Evolutionary conservation across 2,888 invertebrate species (phyloP).

Genomic region (Conchocele bisecta): DNA sequence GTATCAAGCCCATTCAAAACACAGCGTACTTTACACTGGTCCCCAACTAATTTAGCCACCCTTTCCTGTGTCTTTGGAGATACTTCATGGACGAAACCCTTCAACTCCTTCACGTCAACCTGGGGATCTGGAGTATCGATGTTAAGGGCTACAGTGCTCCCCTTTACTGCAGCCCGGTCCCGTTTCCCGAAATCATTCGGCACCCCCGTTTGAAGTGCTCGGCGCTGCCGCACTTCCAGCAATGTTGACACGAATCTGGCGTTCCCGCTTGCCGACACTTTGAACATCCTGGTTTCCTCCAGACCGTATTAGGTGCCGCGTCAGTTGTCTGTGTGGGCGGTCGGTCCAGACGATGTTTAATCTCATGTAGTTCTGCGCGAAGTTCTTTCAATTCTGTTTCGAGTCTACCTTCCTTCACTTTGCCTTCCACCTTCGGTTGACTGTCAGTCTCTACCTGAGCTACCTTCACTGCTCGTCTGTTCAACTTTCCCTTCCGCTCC

Average conservation of each 20-base stretch:
- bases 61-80: neutral
- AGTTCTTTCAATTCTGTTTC: conserved; percentile 4
- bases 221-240: conserved; percentile 18
- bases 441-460: neutral
- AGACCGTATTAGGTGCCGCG: neutral
- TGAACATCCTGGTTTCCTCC: neutral
- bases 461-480: neutral
- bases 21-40: neutral
- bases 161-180: conserved; percentile 10
- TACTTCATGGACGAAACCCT: neutral
- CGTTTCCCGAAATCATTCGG: conserved; percentile 18
- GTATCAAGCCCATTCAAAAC: neutral
- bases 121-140: neutral
- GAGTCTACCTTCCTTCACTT: conserved; percentile 17
- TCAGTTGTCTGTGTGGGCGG: neutral
- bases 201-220: conserved; percentile 19
- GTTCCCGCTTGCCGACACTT: neutral
- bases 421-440: neutral
- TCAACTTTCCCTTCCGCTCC: conserved; percentile 10
- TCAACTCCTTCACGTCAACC: neutral
- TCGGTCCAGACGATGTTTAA: no score
- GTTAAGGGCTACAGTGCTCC: conserved; percentile 12
- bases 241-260: conserved; percentile 8
- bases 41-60: conserved; percentile 12
- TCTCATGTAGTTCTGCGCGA: no score